phyloP scores from a whole-genome alignment of 1,140 invertebrate species.

The Meteorus sp. region DNA sequence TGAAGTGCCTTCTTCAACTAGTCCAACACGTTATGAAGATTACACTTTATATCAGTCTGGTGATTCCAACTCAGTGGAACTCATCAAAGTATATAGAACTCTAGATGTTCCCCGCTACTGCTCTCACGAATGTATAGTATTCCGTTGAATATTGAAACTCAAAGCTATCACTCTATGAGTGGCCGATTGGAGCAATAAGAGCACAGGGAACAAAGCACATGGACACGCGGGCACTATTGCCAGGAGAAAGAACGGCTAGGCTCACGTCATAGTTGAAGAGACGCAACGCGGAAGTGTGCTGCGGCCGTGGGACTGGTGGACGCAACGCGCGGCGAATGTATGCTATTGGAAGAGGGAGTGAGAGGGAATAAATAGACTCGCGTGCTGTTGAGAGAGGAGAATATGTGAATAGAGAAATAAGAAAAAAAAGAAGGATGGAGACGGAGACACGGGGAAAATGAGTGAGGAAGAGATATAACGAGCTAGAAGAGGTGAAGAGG shows the following conservation, averaged over 20 bases:
- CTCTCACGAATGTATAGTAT: neutral
- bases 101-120: neutral
- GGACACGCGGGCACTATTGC: slow-evolving; percentile 18
- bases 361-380: neutral
- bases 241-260: slow-evolving; percentile 14
- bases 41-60: too few relatives aligned
- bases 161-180: neutral
- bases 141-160: slow-evolving; percentile 17
- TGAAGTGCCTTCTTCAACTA: too few relatives aligned
- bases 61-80: too few relatives aligned
- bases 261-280: slow-evolving; percentile 22
- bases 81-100: too few relatives aligned
- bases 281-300: slow-evolving; percentile 22
- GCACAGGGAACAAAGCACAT: slow-evolving; percentile 31
- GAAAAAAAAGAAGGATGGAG: slow-evolving; percentile 1
- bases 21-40: neutral
- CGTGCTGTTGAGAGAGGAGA: neutral
- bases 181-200: slow-evolving; percentile 4
- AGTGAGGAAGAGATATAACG: too few relatives aligned
- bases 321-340: neutral
- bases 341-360: slow-evolving; percentile 5
- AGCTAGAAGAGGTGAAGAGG: too few relatives aligned
- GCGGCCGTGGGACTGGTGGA: slow-evolving; percentile 13
- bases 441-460: too few relatives aligned
- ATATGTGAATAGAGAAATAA: slow-evolving; percentile 6